Evolutionary conservation across 1,140 invertebrate species (phyloP), one percentile per base, ranked within the genome.

Genomic region (Venustaconcha ellipsiformis): DNA sequence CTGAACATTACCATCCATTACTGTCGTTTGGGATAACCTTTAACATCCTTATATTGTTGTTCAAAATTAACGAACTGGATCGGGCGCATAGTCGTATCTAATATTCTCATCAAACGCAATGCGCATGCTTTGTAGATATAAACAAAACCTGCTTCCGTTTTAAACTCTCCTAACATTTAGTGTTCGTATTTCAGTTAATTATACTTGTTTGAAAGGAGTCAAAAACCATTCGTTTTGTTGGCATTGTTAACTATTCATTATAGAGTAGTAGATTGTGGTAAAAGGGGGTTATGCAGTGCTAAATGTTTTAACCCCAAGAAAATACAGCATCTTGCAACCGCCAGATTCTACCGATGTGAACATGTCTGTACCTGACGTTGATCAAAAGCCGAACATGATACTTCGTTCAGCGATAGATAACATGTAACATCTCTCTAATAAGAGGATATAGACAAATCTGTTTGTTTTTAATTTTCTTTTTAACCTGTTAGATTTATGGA

Each of bases 121-220:
- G 20, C 69, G 70, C 69, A 77, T 77, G 75, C 69, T 69, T 72
- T 60, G 67, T 37, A 55, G 64, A 62, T 77, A 70, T 77, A 77
- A 77, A 77, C 75, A 77, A 77, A 65, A 23, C 58, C n/a, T 70
- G 70, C 75, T 67, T 77, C 70, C 74, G 74, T 71, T 76, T 71
- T 26, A 76, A 70, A 74, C 14, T 26, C 30, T 12, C 57, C 14
- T 17, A 23, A 59, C 57, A 26, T 20, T 11, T 8, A 6, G 0
- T 17, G 13, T 8, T 15, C 3, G 2, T 14, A 57, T 15, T 57
- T 56, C 18, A 6, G 13, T 57, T 56, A 2, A 18, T n/a, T 67
- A 20, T 14, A 18, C 0, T 4, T 57, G 48, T 8, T 26, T 57
- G n/a, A 14, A 2, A 55, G 1, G 15, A 12, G 14, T 1, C 1